phyloP scores from a whole-genome alignment of 2,888 invertebrate species.

The Lepeophtheirus nordmannii region DNA sequence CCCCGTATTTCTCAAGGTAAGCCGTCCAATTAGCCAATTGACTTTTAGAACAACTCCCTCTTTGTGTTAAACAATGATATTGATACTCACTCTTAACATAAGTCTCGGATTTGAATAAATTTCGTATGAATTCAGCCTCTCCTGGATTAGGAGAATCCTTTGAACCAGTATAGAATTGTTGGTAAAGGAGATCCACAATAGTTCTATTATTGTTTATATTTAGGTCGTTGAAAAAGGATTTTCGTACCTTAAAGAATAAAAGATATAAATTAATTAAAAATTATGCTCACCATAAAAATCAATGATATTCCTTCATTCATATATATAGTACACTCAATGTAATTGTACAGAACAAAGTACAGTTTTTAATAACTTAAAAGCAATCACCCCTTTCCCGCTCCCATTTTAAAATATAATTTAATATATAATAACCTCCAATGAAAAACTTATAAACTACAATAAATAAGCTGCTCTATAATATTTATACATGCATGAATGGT shows the following conservation, averaged over 20 bases:
- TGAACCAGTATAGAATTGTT: slow-evolving; percentile 20
- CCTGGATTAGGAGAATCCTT: background rate
- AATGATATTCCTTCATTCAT: no score
- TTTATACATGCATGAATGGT: no score
- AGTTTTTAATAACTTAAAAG: no score
- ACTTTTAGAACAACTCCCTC: slow-evolving; percentile 4
- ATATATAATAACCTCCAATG: no score
- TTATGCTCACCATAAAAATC: background rate
- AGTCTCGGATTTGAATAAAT: slow-evolving; percentile 21
- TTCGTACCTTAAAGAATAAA: slow-evolving; percentile 18
- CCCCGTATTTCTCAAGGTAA: slow-evolving; percentile 20
- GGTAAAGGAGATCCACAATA: slow-evolving; percentile 18
- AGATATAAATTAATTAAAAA: background rate
- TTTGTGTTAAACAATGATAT: slow-evolving; percentile 17
- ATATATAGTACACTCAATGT: no score
- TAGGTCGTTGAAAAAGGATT: slow-evolving; percentile 24
- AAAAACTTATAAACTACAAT: no score
- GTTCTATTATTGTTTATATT: slow-evolving; percentile 22
- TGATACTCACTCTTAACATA: slow-evolving; percentile 22
- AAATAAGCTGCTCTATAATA: no score
- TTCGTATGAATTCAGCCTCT: slow-evolving; percentile 18
- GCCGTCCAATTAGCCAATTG: slow-evolving; percentile 22
- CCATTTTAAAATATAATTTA: no score
- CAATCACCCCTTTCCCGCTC: no score
- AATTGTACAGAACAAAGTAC: no score